Base-by-base conservation (phyloP, 2,113 vertebrate genomes). In the Tympanuchus pallidicinctus region DNA sequence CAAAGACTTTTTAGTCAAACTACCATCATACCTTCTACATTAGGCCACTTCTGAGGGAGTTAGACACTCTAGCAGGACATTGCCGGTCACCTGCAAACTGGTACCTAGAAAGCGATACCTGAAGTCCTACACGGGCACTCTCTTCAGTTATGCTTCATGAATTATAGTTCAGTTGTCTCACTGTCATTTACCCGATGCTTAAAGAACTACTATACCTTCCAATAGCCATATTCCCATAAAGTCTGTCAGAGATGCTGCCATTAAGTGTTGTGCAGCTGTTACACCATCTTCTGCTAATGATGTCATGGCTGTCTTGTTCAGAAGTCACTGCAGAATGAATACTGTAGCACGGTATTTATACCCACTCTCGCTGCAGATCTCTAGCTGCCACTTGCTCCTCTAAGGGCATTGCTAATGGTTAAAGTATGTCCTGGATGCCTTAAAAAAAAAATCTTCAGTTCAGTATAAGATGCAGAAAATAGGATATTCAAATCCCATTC, bases 11-110 rank as follows among this genome's bases (percentile, higher is more conserved):
- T 32, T 36, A 82, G 70, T 5, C 42, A 89, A 60, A 89, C 60
- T 17, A 16, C 13, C 9, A 12, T 25, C 2, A 4, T 28, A 84
- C 6, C 13, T 42, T 67, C 70, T 32, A 0, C 28, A 38, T 8
- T 13, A 14, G 6, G 47, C 47, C 47, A 20, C 48, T 71, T 71
- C 34, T 13, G 48, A 10, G 50, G 48, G 67, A 52, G 36, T 38
- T 71, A 38, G 25, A 71, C 34, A 52, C 34, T 13, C n/a, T 30
- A 50, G 48, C 12, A 38, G 69, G 24, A 71, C 34, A 30, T 11
- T 71, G 48, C 8, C 34, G 38, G 34, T 20, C 69, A 71, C 25
- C 48, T 38, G 48, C 34, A 34, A 54, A 54, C 15, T 54, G 47
- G 28, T 38, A 50, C 67, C 25, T 52, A 36, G 32, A 50, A 28